These are phyloP conservation scores for Syngnathus scovelli DNA, from an alignment of 2,113 vertebrate species.

Conservation along the genomic window DNA sequence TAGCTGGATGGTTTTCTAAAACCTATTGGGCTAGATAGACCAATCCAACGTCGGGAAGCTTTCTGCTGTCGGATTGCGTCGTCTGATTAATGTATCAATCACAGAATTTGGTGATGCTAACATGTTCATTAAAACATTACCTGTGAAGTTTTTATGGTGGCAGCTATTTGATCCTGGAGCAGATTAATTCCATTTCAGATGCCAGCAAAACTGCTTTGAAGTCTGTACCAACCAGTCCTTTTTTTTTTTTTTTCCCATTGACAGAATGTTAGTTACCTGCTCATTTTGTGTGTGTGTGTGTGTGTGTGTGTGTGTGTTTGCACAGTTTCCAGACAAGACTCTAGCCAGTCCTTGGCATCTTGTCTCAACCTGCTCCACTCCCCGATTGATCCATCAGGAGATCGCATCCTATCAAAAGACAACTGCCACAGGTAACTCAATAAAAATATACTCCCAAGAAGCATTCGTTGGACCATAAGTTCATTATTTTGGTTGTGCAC, in stretches of 20 bases:
- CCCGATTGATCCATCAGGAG: conserved; percentile 73
- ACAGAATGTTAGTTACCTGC: not conserved
- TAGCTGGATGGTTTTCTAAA: too few species aligned
- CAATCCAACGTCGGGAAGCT: too few species aligned
- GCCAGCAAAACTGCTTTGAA: not conserved
- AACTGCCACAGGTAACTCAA: conserved; percentile 75
- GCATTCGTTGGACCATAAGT: not conserved
- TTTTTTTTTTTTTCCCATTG: not conserved
- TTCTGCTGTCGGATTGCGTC: too few species aligned
- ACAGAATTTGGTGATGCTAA: not conserved
- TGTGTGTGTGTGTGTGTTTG: conserved; percentile 4
- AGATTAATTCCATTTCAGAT: not conserved
- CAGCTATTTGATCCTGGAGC: not conserved
- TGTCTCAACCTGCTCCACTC: conserved; percentile 82
- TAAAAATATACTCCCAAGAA: not conserved
- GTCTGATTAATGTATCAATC: too few species aligned
- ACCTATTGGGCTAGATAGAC: too few species aligned
- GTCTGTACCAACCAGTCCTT: not conserved
- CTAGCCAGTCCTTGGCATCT: conserved; percentile 85
- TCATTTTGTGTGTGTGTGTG: conserved; percentile 18
- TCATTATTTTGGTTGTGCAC: not conserved
- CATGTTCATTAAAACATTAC: not conserved
- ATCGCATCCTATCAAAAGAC: conserved; percentile 76
- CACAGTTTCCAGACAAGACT: conserved; percentile 90
- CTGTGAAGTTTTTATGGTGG: not conserved